These are phyloP conservation scores for Phainopepla nitens DNA, from an alignment of 2,113 vertebrate species.

Conservation along the genomic window DNA sequence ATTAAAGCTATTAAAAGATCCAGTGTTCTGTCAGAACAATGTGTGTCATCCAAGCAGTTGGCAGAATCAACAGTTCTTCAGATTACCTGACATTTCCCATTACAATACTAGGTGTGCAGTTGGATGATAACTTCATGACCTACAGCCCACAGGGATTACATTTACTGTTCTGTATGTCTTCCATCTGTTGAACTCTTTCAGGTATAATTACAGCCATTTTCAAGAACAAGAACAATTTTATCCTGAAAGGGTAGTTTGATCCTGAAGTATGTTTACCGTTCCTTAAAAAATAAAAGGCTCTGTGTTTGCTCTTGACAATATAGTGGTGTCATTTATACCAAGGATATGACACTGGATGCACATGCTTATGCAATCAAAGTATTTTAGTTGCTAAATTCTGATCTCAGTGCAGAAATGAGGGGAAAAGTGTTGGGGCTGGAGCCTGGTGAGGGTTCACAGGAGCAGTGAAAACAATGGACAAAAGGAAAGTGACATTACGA, in stretches of 20 bases:
- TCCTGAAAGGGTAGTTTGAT: not conserved
- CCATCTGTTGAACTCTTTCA: not conserved
- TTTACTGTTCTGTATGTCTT: not conserved
- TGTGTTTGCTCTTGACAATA: not conserved
- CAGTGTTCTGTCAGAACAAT: not conserved
- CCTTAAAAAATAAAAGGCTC: not conserved
- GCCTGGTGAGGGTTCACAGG: not conserved
- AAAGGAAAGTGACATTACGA: not conserved
- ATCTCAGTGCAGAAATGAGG: not conserved
- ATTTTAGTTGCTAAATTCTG: not conserved
- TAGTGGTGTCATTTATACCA: not conserved
- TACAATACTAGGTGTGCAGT: not conserved
- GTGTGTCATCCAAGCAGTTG: not conserved
- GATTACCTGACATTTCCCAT: not conserved
- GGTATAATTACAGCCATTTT: not conserved
- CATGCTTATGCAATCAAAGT: not conserved
- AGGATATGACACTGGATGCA: not conserved
- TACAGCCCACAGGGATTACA: not conserved
- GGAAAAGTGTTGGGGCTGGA: not conserved
- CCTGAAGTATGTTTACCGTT: not conserved
- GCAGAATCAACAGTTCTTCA: not conserved
- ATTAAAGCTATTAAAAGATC: slow-evolving; percentile 33
- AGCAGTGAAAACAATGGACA: not conserved
- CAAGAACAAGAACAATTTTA: not conserved
- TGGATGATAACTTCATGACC: not conserved